These are phyloP conservation scores for Holacanthella duospinosa DNA, from an alignment of 2,888 invertebrate genomes.

Conservation along the genomic window DNA sequence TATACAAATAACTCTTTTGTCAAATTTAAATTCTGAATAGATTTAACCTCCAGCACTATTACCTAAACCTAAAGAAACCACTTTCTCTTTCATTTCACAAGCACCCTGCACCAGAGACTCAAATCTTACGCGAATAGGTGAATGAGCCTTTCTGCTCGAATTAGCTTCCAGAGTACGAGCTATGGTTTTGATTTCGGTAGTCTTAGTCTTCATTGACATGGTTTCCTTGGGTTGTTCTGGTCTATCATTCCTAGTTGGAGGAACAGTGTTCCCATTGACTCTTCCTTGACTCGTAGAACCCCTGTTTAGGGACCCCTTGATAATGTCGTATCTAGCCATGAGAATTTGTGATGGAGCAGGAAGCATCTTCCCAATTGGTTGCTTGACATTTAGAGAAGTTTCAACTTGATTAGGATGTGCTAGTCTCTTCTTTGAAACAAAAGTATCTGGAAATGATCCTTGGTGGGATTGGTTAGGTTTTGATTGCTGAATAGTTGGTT, in stretches of 20 bases:
- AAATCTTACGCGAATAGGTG: neutral
- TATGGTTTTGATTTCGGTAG: too few species aligned
- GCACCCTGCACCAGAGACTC: too few species aligned
- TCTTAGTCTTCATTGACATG: too few species aligned
- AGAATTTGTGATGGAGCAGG: conserved; percentile 9
- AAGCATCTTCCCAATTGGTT: neutral
- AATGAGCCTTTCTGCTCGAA: neutral
- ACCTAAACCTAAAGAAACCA: too few species aligned
- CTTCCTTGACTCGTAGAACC: neutral
- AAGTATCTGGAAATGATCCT: neutral
- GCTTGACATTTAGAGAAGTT: too few species aligned
- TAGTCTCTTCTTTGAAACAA: conserved; percentile 54
- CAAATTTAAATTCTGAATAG: too few species aligned
- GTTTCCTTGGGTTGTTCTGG: too few species aligned
- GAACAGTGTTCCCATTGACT: neutral
- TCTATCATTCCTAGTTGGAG: too few species aligned
- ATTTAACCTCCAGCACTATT: too few species aligned
- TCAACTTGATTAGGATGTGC: conserved; percentile 65
- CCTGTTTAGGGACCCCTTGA: conserved; percentile 29
- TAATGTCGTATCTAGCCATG: neutral
- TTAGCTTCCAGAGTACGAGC: too few species aligned
- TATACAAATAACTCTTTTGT: too few species aligned
- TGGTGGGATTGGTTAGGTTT: neutral
- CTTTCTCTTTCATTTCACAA: too few species aligned
- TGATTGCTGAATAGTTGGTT: conserved; percentile 19